These are phyloP conservation scores for Eupithecia subumbrata DNA, from an alignment of 2,888 invertebrate genomes.

Conservation along the genomic window DNA sequence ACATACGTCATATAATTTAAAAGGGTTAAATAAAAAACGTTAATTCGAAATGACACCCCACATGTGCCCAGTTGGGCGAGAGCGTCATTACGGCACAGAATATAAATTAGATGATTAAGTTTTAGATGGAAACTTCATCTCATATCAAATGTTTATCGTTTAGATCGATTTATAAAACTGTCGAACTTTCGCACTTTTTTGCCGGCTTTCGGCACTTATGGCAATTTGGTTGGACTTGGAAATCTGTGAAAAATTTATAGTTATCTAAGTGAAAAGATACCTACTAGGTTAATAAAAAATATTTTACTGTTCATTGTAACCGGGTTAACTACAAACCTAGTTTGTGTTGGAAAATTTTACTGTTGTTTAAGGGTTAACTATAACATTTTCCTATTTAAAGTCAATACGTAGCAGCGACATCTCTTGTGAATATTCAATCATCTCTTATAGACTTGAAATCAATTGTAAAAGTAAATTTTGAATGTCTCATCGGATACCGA, in stretches of 20 bases:
- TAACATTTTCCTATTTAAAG: background rate
- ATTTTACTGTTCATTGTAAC: no score
- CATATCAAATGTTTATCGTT: background rate
- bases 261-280: background rate
- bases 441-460: no score
- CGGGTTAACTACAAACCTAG: no score
- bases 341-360: no score
- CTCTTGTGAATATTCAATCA: background rate
- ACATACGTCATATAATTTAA: constrained; percentile 74
- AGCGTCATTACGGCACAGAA: constrained; percentile 58
- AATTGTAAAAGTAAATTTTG: background rate
- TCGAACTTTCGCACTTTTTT: background rate
- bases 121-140: background rate
- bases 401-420: background rate
- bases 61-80: constrained; percentile 55
- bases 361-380: no score
- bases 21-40: constrained; percentile 75
- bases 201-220: background rate
- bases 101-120: constrained; percentile 2
- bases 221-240: background rate
- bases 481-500: background rate
- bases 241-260: background rate
- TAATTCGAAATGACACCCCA: constrained; percentile 65
- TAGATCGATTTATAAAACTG: background rate
- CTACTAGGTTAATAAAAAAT: no score